Base-by-base conservation (phyloP, 2,797 vertebrate species). In the Hafferia zeledoni region DNA sequence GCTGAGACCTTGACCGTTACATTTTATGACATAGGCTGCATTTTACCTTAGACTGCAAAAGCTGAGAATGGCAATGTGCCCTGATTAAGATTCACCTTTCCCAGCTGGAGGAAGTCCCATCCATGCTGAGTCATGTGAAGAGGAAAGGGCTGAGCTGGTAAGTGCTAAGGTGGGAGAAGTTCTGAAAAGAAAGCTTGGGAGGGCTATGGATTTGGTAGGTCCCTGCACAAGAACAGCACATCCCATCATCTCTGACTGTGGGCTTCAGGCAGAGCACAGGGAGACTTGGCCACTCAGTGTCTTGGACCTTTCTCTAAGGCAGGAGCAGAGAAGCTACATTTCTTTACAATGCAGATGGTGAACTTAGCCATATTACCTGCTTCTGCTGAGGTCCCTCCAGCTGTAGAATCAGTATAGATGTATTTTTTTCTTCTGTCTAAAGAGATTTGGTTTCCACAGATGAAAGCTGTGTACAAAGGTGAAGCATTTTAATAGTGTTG, bases 1-100 rank as follows among this genome's bases (percentile, higher is more conserved):
- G 64, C 76, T 35, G 55, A 79, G 80, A 92, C 91, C 89, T 94
- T 90, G 89, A 14, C 11, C 76, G 11, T 33, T n/a, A 20, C 2
- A 0, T 69, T 77, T 65, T 47, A 76, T 86, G 87, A 65, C 69
- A 59, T 75, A 71, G 76, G 59, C 50, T 91, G 87, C 4, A 1
- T 95, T 94, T 94, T 81, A 72, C 53, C 69, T 81, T 81, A 79
- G 76, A 33, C 47, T 92, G 92, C 87, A 93, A 25, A 94, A 92
- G 89, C 55, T 65, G 89, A 91, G 83, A 71, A 19, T 60, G 47
- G 80, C 91, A 85, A 65, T 77, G 49, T 69, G 87, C n/a, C 39
- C 43, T 41, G 59, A 35, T 5, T 37, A 67, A 44, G 79, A 79
- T 85, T 96, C 55, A 91, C 85, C 76, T 94, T 96, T 61, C 53